These are phyloP conservation scores for Oscheius sp. DNA, from an alignment of 2,888 invertebrate species.

Conservation along the genomic window DNA sequence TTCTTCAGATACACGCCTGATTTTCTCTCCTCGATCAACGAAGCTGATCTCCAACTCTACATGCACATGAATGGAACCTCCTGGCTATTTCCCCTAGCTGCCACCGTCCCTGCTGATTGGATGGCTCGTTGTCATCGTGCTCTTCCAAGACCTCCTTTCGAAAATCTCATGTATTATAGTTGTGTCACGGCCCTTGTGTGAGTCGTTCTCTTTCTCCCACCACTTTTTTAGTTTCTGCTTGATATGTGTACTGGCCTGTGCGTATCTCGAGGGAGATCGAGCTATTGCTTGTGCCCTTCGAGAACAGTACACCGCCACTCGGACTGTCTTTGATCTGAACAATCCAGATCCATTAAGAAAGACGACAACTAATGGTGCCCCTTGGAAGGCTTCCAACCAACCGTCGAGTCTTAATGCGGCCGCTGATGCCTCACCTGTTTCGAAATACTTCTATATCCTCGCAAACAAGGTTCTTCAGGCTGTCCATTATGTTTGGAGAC, in stretches of 20 bases:
- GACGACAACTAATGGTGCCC: slow-evolving; percentile 1
- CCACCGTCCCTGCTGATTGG: slow-evolving; percentile 75
- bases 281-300: slow-evolving; percentile 63
- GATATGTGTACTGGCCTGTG: slow-evolving; percentile 68
- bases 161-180: slow-evolving; percentile 78
- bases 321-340: slow-evolving; percentile 48
- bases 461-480: slow-evolving; percentile 41
- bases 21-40: slow-evolving; percentile 82
- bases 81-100: slow-evolving; percentile 78
- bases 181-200: slow-evolving; percentile 70
- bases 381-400: slow-evolving; percentile 7
- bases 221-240: slow-evolving; percentile 66
- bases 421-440: slow-evolving; percentile 38
- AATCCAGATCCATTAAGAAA: slow-evolving; percentile 24
- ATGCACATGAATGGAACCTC: slow-evolving; percentile 69
- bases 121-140: slow-evolving; percentile 75
- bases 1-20: slow-evolving; percentile 81
- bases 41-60: slow-evolving; percentile 73
- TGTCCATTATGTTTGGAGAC: slow-evolving; percentile 49
- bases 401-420: slow-evolving; percentile 31
- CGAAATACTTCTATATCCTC: slow-evolving; percentile 20
- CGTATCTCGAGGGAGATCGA: slow-evolving; percentile 70
- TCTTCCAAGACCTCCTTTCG: slow-evolving; percentile 82
- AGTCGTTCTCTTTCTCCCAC: slow-evolving; percentile 31
- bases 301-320: slow-evolving; percentile 45